Base-by-base conservation (phyloP, 2,888 invertebrate genomes). In the Alviniconcha strummeri region DNA sequence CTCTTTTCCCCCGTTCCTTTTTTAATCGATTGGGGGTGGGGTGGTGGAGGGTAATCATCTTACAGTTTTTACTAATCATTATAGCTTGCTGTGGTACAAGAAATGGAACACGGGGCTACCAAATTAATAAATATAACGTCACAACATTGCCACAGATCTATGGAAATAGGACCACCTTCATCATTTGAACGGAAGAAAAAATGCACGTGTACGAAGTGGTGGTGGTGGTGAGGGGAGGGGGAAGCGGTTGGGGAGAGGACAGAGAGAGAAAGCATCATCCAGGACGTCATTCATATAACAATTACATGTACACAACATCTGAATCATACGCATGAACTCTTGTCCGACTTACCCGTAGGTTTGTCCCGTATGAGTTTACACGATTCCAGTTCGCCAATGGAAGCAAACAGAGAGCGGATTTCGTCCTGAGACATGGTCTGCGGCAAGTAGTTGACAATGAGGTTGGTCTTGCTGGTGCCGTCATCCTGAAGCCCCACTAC, bases 381-480 rank as follows among this genome's bases (percentile, higher is more conserved):
- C 91, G 98, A 98, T 94, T 99, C 99, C 87, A 99, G 98, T 94
- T 99, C 99, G 84, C 99, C 99, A 93, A 99, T 98, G 94, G 98
- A 98, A 84, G 98, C 97, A 95, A 99, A 99, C 83, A 99, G 95
- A 84, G 98, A 98, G 88, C 99, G 96, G 88, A 99, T 99, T 95
- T 99, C 99, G 94, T 99, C 99, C 95, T 99, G 99, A 84, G 98
- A 98, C 99, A 99, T 99, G 91, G 97, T 98, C 95, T 99, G 99
- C 87, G 99, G 99, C 94, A 99, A 96, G 95, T 99, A 99, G 95
- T 99, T 99, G 93, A 99, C 99, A 94, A 99, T 99, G 90, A 99
- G 96, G 95, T 99, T 99, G 91, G 99, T 99, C 88, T 92, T 92
- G 85, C 91, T 91, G 81, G 89, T 89, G 71, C 89, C 89, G 80